Evolutionary conservation across 2,888 invertebrate genomes (phyloP).

Genomic region (Chrysolina oricalcia): DNA sequence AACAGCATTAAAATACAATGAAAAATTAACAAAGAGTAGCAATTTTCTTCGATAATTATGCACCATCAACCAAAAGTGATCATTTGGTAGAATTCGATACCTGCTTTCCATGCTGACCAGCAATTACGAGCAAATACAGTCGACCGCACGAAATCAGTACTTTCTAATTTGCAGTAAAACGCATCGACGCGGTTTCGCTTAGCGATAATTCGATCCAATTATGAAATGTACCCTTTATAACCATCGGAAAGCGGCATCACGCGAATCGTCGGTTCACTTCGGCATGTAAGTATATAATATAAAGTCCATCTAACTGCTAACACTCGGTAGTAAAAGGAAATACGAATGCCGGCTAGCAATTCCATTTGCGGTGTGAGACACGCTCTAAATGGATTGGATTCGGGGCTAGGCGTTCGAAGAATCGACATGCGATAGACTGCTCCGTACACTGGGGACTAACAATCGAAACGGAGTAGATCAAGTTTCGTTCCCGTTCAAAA

Average conservation of each 20-base stretch:
- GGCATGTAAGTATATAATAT: slow-evolving; percentile 44
- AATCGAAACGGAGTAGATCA: slow-evolving; percentile 16
- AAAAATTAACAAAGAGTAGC: too few species aligned
- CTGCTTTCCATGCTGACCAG: background rate
- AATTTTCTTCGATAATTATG: too few species aligned
- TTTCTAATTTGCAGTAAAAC: slow-evolving; percentile 21
- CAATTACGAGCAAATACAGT: background rate
- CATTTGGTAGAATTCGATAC: too few species aligned
- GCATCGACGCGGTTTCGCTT: background rate
- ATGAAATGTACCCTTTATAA: slow-evolving; percentile 47
- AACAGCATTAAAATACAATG: too few species aligned
- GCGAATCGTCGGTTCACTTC: slow-evolving; percentile 42
- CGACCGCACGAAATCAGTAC: slow-evolving; percentile 5
- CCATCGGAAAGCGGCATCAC: slow-evolving; percentile 42
- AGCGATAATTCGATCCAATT: slow-evolving; percentile 46
- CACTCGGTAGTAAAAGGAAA: slow-evolving; percentile 45
- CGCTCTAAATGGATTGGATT: slow-evolving; percentile 54
- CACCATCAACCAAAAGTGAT: too few species aligned
- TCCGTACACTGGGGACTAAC: slow-evolving; percentile 18
- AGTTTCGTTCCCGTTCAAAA: background rate
- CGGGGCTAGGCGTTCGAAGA: slow-evolving; percentile 36
- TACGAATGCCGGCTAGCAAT: slow-evolving; percentile 49
- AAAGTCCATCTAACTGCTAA: slow-evolving; percentile 48
- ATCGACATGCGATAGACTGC: slow-evolving; percentile 24
- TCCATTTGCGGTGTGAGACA: slow-evolving; percentile 51